Conservation (phyloP, 2,888 invertebrate species). For the Drosophila algonquin region DNA sequence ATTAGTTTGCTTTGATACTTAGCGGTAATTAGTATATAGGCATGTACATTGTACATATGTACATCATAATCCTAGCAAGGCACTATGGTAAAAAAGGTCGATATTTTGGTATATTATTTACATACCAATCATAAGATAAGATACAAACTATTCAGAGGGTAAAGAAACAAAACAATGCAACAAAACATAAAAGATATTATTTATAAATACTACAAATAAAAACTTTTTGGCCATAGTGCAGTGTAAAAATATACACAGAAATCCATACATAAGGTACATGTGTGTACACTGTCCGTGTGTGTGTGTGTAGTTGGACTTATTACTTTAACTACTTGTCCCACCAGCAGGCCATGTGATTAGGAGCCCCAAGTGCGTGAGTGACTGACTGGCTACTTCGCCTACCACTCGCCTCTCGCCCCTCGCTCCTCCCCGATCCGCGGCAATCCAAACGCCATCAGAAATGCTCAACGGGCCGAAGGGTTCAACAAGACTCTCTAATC, state of each 20-base stretch:
- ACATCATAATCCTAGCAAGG: no score
- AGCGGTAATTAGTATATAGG: conserved; percentile 18
- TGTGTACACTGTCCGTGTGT: neutral
- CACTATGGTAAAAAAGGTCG: no score
- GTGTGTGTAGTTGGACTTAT: conserved; percentile 3
- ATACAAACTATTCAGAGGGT: no score
- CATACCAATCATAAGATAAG: no score
- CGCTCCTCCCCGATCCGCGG: neutral
- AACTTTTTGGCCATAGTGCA: no score
- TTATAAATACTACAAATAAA: no score
- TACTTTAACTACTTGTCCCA: conserved; percentile 1
- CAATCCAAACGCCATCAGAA: neutral
- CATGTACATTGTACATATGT: no score
- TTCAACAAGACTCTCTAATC: conserved; percentile 42
- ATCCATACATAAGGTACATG: no score
- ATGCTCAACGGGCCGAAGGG: conserved; percentile 16
- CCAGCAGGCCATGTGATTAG: conserved; percentile 19
- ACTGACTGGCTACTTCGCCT: conserved; percentile 13
- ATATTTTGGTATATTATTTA: no score
- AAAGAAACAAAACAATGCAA: no score
- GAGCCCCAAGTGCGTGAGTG: conserved; percentile 27
- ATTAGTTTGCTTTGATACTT: conserved; percentile 9
- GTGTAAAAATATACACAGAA: no score
- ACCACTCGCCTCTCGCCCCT: neutral
- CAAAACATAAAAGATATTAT: no score